phyloP scores from a whole-genome alignment of 1,140 invertebrate species.

The Apis mellifera region Amel_HAv3.1 CM009932.2:14480001-14480500 shows the following conservation, averaged over 20 bases:
- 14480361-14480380: conserved; percentile 38
- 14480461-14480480: too few relatives aligned
- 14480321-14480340: conserved; percentile 60
- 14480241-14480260: too few relatives aligned
- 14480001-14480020: too few relatives aligned
- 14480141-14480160: conserved; percentile 58
- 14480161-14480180: conserved; percentile 52
- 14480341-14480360: conserved; percentile 51
- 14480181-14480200: not conserved
- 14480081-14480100: conserved; percentile 50
- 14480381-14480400: too few relatives aligned
- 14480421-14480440: too few relatives aligned
- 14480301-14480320: conserved; percentile 65
- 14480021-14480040: too few relatives aligned
- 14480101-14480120: conserved; percentile 35
- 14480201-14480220: too few relatives aligned
- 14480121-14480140: conserved; percentile 60
- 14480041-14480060: too few relatives aligned
- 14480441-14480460: not conserved
- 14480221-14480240: too few relatives aligned
- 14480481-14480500: not conserved
- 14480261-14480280: conserved; percentile 58
- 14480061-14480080: not conserved
- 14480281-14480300: conserved; percentile 49
- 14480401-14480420: too few relatives aligned